Conservation (phyloP, 1,140 invertebrate species). For the Popillia japonica region DNA sequence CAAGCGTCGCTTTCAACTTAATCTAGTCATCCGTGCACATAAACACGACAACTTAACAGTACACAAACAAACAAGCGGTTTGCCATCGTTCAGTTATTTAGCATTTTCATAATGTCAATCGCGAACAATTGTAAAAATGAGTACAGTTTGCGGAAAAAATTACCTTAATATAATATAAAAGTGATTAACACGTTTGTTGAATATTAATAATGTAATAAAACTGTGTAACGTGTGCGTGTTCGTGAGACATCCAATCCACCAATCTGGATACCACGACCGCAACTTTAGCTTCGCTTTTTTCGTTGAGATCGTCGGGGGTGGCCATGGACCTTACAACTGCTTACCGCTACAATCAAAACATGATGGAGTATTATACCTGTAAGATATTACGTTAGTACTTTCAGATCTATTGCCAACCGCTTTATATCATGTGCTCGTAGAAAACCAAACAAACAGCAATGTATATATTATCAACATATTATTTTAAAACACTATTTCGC, state of each 20-base stretch:
- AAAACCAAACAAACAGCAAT: not conserved
- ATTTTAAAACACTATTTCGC: no score
- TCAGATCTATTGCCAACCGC: not conserved
- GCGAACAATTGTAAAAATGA: not conserved
- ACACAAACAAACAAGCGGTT: not conserved
- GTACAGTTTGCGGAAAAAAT: not conserved
- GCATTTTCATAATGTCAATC: not conserved
- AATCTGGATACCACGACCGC: conserved; percentile 59
- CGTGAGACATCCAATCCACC: conserved; percentile 41
- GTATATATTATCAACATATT: no score
- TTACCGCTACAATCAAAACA: conserved; percentile 95
- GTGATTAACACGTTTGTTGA: not conserved
- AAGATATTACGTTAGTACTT: conserved; percentile 64
- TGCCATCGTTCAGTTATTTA: not conserved
- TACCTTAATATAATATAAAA: not conserved
- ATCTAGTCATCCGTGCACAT: conserved; percentile 40
- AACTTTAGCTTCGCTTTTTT: conserved; percentile 56
- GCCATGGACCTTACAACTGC: conserved; percentile 90
- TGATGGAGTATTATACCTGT: conserved; percentile 99
- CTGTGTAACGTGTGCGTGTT: conserved; percentile 19
- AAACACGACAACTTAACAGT: not conserved
- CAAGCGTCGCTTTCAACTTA: conserved; percentile 44
- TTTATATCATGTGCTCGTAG: not conserved
- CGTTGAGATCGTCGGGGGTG: conserved; percentile 54
- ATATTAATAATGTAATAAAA: conserved; percentile 27